Conservation (phyloP, 1,140 invertebrate genomes). For the Drosophila biarmipes region DNA sequence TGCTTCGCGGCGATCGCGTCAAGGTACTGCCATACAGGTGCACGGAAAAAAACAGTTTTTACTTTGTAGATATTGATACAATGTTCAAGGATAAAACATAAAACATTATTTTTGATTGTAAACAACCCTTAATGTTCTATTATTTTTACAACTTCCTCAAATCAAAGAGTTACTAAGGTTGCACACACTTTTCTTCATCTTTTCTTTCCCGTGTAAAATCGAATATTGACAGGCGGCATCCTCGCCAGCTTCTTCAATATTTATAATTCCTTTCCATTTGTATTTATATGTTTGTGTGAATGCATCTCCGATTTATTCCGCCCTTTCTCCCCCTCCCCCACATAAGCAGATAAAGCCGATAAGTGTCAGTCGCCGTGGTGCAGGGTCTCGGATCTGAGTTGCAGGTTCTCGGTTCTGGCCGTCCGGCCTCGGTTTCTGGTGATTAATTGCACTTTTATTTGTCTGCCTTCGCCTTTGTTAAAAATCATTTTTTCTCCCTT, state of each 20-base stretch:
- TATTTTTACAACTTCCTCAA: too few species aligned
- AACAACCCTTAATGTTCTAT: too few species aligned
- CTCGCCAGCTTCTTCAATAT: constrained; percentile 62
- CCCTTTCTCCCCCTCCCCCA: constrained; percentile 16
- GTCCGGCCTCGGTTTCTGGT: constrained; percentile 59
- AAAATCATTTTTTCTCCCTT: constrained; percentile 48
- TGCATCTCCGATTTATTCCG: constrained; percentile 31
- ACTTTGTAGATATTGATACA: too few species aligned
- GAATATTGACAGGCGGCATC: constrained; percentile 69
- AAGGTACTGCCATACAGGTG: constrained; percentile 49
- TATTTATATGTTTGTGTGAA: constrained; percentile 43
- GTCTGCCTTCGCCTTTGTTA: constrained; percentile 62
- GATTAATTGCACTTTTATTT: constrained; percentile 82
- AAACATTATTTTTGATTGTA: too few species aligned
- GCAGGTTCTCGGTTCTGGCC: constrained; percentile 15
- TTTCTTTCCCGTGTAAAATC: constrained; percentile 46
- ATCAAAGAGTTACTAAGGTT: background rate
- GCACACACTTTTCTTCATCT: background rate
- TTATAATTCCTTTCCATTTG: constrained; percentile 71
- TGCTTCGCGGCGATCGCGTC: constrained; percentile 44
- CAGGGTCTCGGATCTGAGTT: constrained; percentile 4
- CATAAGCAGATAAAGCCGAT: constrained; percentile 75
- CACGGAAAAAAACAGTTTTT: background rate
- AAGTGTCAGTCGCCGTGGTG: constrained; percentile 63
- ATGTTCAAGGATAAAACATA: too few species aligned